Conservation (phyloP, 2,113 vertebrate genomes). For the Formicarius rufipectus region DNA sequence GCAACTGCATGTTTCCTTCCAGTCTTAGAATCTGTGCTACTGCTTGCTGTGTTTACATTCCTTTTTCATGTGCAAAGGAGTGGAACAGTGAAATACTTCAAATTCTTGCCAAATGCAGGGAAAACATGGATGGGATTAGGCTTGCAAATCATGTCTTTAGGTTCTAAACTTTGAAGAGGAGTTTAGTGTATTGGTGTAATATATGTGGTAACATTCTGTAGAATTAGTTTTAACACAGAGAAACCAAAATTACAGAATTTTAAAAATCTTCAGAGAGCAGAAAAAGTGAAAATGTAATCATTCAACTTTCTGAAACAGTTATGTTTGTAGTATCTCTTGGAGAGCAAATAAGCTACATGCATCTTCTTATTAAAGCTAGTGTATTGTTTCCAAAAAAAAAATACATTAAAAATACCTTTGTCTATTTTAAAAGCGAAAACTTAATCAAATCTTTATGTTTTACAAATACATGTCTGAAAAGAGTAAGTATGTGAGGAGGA, state of each 20-base stretch:
- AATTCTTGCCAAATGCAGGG: background rate
- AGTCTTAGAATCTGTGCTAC: background rate
- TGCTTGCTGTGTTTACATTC: background rate
- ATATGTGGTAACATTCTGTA: background rate
- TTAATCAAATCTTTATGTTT: slow-evolving; percentile 28
- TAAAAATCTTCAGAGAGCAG: background rate
- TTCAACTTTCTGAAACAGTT: background rate
- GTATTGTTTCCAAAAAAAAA: background rate
- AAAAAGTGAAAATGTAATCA: background rate
- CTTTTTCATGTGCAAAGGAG: background rate
- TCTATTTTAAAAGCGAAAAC: slow-evolving; percentile 27
- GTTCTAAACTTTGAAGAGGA: background rate
- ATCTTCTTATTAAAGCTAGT: background rate
- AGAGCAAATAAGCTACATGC: background rate
- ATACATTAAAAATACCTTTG: slow-evolving; percentile 2
- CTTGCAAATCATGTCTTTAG: background rate
- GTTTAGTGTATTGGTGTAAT: background rate
- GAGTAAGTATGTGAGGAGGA: slow-evolving; percentile 23
- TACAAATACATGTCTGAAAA: slow-evolving; percentile 42
- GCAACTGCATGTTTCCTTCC: background rate
- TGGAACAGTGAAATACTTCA: background rate
- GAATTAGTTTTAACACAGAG: background rate
- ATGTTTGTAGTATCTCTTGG: background rate
- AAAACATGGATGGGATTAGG: background rate
- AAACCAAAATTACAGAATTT: background rate